Conservation (phyloP, 2,888 invertebrate species). For the Nomada ferruginata region DNA sequence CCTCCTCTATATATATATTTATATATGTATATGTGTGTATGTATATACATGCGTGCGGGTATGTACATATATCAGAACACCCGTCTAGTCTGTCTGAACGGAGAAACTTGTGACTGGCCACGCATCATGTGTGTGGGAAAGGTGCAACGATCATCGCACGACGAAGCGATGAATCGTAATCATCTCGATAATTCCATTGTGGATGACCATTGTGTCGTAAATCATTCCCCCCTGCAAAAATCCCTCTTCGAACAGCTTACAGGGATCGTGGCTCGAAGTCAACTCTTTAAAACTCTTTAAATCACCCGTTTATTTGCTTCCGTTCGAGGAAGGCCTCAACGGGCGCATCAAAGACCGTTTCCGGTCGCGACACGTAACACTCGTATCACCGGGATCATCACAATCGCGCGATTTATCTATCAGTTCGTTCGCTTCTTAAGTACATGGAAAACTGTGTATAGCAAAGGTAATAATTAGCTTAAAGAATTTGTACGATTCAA, state of each 20-base stretch:
- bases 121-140: neutral
- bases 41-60: conserved; percentile 35
- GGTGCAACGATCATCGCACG: conserved; percentile 39
- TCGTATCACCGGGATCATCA: conserved; percentile 12
- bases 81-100: conserved; percentile 38
- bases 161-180: conserved; percentile 19
- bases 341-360: neutral
- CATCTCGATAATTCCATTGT: conserved; percentile 19
- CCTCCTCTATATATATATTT: conserved; percentile 22
- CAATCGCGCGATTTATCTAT: neutral
- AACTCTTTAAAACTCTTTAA: too few relatives aligned
- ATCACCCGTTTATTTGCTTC: neutral
- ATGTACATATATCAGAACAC: conserved; percentile 51
- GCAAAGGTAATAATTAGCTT: conserved; percentile 41
- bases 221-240: neutral
- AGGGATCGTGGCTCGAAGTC: neutral
- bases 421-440: conserved; percentile 52
- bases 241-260: neutral
- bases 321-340: neutral
- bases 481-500: conserved; percentile 44
- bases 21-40: conserved; percentile 12
- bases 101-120: conserved; percentile 38
- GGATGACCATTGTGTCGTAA: conserved; percentile 26
- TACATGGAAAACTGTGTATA: conserved; percentile 55
- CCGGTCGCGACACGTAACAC: neutral